These are phyloP conservation scores for Elachura formosa DNA, from an alignment of 2,113 vertebrate species.

Conservation along the genomic window DNA sequence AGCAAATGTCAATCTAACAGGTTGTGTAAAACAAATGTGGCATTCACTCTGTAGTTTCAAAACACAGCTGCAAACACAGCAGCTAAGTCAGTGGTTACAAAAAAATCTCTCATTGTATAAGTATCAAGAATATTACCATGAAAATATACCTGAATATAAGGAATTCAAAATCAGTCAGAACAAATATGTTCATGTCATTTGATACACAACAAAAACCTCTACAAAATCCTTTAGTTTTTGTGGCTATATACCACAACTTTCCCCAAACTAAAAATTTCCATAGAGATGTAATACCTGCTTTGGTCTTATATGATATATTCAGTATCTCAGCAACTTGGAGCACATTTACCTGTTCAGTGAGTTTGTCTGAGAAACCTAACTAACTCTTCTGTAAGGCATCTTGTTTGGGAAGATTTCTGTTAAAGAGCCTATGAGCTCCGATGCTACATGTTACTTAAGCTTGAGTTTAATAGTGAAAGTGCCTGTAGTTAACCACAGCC, in stretches of 20 bases:
- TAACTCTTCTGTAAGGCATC: neutral
- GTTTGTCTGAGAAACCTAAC: neutral
- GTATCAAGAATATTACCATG: neutral
- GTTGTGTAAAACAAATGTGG: constrained; percentile 19
- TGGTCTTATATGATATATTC: neutral
- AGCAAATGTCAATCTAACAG: constrained; percentile 16
- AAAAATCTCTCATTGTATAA: neutral
- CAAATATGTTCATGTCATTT: neutral
- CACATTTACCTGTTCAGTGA: neutral
- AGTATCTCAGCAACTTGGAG: neutral
- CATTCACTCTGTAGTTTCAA: neutral
- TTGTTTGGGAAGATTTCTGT: neutral
- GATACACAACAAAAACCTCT: neutral
- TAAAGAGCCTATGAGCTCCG: neutral
- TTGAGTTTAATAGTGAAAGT: neutral
- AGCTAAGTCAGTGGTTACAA: neutral
- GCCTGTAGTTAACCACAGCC: neutral
- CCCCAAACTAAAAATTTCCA: neutral
- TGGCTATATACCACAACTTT: neutral
- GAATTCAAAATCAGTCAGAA: neutral
- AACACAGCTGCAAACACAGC: neutral
- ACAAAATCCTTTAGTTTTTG: neutral
- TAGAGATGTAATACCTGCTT: neutral
- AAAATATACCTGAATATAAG: neutral
- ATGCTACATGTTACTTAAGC: neutral